A percentile compares a stretch with the other conserved stretches of the same genome.
These are phyloP conservation scores for Sialis lutaria DNA, from an alignment of 2,888 invertebrate genomes.

Conservation along the genomic window DNA sequence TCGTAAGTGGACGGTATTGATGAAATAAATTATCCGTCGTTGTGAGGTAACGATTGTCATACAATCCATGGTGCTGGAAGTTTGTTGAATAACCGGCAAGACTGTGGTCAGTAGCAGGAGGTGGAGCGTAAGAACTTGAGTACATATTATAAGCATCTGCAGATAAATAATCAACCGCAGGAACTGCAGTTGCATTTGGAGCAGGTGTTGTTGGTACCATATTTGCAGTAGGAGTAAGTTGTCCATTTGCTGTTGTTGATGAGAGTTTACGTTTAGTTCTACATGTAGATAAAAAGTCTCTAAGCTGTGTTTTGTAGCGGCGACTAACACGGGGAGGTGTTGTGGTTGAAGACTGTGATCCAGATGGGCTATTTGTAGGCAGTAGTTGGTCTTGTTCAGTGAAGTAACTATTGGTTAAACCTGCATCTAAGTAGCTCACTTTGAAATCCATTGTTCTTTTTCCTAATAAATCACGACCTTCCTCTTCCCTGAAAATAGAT, in stretches of 20 bases:
- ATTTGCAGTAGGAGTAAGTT: conserved; percentile 23
- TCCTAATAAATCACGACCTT: conserved; percentile 90
- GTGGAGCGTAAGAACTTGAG: conserved; percentile 57
- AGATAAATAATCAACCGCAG: conserved; percentile 48
- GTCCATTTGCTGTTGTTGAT: conserved; percentile 18
- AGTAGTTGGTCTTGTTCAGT: conserved; percentile 68
- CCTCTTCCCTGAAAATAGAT: conserved; percentile 70
- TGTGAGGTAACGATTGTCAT: conserved; percentile 47
- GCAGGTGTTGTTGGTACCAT: conserved; percentile 31
- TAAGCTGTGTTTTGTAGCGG: conserved; percentile 82
- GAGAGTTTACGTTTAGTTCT: conserved; percentile 57
- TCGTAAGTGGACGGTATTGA: conserved; percentile 74
- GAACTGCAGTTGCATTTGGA: conserved; percentile 32
- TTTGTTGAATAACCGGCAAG: conserved; percentile 43
- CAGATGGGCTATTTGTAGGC: conserved; percentile 37
- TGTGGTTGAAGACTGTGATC: conserved; percentile 30
- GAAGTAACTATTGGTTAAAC: conserved; percentile 79
- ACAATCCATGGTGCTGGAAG: conserved; percentile 37
- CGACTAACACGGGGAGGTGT: conserved; percentile 69
- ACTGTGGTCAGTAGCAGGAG: conserved; percentile 44
- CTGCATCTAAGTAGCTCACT: conserved; percentile 91
- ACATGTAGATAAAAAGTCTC: conserved; percentile 86
- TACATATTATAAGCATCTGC: conserved; percentile 70
- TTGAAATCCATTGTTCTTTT: conserved; percentile 99
- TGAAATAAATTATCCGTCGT: conserved; percentile 75